phyloP scores from a whole-genome alignment of 2,797 vertebrate genomes.

The Semotilus atromaculatus region DNA sequence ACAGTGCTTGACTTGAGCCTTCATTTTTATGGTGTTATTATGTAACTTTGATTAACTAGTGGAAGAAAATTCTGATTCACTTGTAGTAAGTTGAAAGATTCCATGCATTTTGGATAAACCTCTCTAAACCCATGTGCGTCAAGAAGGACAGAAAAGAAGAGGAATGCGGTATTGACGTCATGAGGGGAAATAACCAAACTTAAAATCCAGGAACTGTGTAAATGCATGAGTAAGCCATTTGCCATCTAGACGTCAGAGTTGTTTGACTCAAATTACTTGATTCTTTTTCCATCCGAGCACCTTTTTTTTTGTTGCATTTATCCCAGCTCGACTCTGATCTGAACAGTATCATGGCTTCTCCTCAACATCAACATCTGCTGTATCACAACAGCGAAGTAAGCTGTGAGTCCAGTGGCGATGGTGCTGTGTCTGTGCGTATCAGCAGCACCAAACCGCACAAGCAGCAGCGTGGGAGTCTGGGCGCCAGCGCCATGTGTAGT shows the following conservation, averaged over 20 bases:
- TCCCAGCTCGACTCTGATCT: background rate
- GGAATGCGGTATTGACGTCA: constrained; percentile 76
- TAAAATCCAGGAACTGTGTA: constrained; percentile 72
- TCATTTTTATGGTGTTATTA: constrained; percentile 21
- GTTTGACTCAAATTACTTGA: constrained; percentile 67
- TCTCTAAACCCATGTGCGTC: constrained; percentile 64
- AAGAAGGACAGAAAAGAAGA: constrained; percentile 68
- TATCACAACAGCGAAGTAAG: constrained; percentile 90
- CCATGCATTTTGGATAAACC: constrained; percentile 54
- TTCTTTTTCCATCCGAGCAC: background rate
- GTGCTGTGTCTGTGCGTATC: constrained; percentile 87
- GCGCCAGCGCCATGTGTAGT: constrained; percentile 61
- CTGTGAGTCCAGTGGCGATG: constrained; percentile 87
- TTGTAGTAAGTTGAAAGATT: background rate
- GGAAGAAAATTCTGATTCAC: constrained; percentile 21
- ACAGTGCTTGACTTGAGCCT: background rate
- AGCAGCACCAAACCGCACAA: constrained; percentile 72
- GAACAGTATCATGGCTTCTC: constrained; percentile 87
- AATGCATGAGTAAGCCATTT: constrained; percentile 49
- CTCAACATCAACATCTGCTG: constrained; percentile 89
- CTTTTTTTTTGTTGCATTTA: background rate
- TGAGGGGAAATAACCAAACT: constrained; percentile 70
- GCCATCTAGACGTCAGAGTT: constrained; percentile 65
- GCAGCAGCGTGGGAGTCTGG: constrained; percentile 60
- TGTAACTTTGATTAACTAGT: constrained; percentile 4